Conservation (phyloP, 1,140 invertebrate genomes). For the Agraylea sexmaculata region DNA sequence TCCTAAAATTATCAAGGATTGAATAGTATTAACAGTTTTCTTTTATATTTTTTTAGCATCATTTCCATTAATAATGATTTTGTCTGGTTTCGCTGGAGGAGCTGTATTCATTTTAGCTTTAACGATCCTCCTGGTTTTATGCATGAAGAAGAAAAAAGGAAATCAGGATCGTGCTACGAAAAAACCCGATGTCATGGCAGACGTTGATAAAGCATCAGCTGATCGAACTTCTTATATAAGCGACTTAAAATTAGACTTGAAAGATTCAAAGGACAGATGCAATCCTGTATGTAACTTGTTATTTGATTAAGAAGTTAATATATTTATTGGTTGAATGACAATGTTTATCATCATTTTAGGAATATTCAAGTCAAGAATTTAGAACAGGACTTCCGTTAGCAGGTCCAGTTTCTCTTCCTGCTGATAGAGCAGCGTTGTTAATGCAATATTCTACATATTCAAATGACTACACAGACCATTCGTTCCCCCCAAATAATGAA, state of each 20-base stretch:
- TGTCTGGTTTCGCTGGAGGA: conserved; percentile 50
- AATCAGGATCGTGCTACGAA: conserved; percentile 28
- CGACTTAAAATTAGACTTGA: conserved; percentile 77
- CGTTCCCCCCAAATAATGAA: conserved; percentile 49
- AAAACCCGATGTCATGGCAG: conserved; percentile 36
- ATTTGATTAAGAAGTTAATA: conserved; percentile 12
- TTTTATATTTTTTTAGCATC: conserved; percentile 41
- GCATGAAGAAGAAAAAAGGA: conserved; percentile 45
- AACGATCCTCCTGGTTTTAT: conserved; percentile 53
- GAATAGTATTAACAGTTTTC: neutral
- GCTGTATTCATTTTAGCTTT: conserved; percentile 52
- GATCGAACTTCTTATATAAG: conserved; percentile 83
- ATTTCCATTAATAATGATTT: conserved; percentile 50
- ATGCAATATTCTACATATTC: conserved; percentile 64
- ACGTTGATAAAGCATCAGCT: conserved; percentile 65
- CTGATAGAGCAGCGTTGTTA: conserved; percentile 42
- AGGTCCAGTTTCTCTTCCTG: conserved; percentile 59
- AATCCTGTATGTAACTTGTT: conserved; percentile 36
- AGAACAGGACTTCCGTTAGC: conserved; percentile 43
- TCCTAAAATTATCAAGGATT: neutral
- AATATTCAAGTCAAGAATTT: conserved; percentile 18
- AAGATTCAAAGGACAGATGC: conserved; percentile 62
- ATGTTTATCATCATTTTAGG: conserved; percentile 9
- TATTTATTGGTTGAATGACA: neutral
- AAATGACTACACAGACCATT: conserved; percentile 74